These are phyloP conservation scores for Galeopsomyia nigrocyanea DNA, from an alignment of 2,888 invertebrate genomes.

Conservation along the genomic window DNA sequence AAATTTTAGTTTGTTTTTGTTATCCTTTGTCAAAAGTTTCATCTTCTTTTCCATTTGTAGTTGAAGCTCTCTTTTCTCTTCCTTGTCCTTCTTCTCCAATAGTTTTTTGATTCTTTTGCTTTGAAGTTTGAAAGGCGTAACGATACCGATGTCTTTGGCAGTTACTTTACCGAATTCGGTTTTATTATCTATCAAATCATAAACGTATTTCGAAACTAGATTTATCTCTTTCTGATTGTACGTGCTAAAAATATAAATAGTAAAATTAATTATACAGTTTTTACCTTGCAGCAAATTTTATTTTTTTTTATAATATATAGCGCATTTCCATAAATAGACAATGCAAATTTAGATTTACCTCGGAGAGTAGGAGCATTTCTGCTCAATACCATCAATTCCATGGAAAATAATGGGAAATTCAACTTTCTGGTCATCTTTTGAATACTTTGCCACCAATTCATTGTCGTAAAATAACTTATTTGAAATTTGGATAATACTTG, in stretches of 20 bases:
- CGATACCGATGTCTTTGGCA: constrained; percentile 72
- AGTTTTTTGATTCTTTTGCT: constrained; percentile 69
- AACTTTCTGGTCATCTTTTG: constrained; percentile 12
- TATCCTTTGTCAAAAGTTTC: too few relatives aligned
- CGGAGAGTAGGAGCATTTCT: constrained; percentile 8
- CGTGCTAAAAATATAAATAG: constrained; percentile 67
- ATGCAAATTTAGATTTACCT: constrained; percentile 26
- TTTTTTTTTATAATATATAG: too few relatives aligned
- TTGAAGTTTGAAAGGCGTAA: constrained; percentile 72
- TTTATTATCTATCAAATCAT: constrained; percentile 67
- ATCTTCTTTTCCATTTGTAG: too few relatives aligned
- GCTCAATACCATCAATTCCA: constrained; percentile 37
- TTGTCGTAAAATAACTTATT: constrained; percentile 81
- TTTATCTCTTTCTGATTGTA: constrained; percentile 75
- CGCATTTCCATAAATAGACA: too few relatives aligned
- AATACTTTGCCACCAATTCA: constrained; percentile 60
- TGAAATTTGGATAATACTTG: constrained; percentile 76
- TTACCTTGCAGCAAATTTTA: too few relatives aligned
- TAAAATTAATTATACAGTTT: neutral
- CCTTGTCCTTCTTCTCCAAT: constrained; percentile 58
- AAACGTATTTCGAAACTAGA: constrained; percentile 74
- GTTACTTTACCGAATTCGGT: constrained; percentile 36
- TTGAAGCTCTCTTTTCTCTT: too few relatives aligned
- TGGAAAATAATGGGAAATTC: constrained; percentile 46
- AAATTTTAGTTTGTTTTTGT: too few relatives aligned